phyloP scores from a whole-genome alignment of 2,888 invertebrate species.

The Dyspetes luteomarginatus region DNA sequence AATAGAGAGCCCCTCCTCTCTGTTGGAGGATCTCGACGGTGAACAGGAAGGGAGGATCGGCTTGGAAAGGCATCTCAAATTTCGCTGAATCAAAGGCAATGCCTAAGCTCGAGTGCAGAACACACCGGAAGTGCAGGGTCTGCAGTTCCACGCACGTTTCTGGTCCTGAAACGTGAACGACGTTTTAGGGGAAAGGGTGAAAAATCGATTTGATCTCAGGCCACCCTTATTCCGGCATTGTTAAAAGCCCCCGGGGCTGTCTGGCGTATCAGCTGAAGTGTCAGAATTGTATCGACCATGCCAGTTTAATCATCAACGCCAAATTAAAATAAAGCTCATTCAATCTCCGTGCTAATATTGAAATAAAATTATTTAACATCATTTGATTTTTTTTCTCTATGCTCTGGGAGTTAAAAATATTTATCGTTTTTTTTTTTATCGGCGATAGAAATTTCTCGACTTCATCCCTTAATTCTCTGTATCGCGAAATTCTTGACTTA shows the following conservation, averaged over 20 bases:
- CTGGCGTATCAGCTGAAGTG: not conserved
- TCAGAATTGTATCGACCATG: too few relatives aligned
- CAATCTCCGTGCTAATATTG: too few relatives aligned
- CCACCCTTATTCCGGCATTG: constrained; percentile 3
- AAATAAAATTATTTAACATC: too few relatives aligned
- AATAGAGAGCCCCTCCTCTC: constrained; percentile 71
- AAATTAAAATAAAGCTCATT: not conserved
- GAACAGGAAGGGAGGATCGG: constrained; percentile 48
- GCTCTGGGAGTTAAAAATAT: too few relatives aligned
- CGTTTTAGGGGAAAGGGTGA: constrained; percentile 60
- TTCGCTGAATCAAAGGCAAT: constrained; percentile 83
- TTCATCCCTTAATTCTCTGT: too few relatives aligned
- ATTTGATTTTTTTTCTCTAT: too few relatives aligned
- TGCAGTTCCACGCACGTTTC: constrained; percentile 53
- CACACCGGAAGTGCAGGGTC: constrained; percentile 60
- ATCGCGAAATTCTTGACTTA: too few relatives aligned
- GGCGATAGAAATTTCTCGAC: too few relatives aligned
- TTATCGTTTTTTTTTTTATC: too few relatives aligned
- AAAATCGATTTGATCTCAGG: constrained; percentile 79
- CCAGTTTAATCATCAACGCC: not conserved
- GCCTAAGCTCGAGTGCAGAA: constrained; percentile 53
- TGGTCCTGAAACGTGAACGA: constrained; percentile 38
- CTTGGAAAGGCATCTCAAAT: constrained; percentile 82
- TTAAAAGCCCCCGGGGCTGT: not conserved
- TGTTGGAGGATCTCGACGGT: constrained; percentile 36